Base-by-base conservation (phyloP, 1,140 invertebrate species). In the Lethocerus indicus region DNA sequence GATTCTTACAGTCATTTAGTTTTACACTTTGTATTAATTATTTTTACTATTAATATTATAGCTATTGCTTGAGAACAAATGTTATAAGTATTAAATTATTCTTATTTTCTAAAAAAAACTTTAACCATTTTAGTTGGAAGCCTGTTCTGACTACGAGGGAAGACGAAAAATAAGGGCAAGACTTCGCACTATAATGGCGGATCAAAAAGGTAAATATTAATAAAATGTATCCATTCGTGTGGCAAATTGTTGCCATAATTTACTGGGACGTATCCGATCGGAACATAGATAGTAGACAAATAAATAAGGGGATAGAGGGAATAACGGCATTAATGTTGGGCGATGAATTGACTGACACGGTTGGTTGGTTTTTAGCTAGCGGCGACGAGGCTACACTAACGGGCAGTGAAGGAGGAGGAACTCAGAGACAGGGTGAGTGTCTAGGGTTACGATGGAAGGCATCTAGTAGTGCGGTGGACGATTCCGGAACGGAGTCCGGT, bases 81-180 rank as follows among this genome's bases (percentile, higher is more conserved):
- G n/a, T n/a, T n/a, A n/a, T n/a, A n/a, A n/a, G n/a, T n/a, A n/a
- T n/a, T n/a, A n/a, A 24, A 29, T 20, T 48, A 48, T 3, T 23
- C 16, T n/a, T 7, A 14, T 48, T 42, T 36, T 21, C 18, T 6
- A 26, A 9, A 9, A 26, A n/a, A 47, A 47, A 47, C n/a, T 47
- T 41, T 16, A 37, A n/a, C 9, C 28, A 43, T 49, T 55, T 23
- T 47, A 89, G 85, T 72, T 89, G 68, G 85, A 87, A 66, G 75
- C 78, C 64, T 81, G 83, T 62, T 79, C 76, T 55, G 82, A 84
- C 61, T 88, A 87, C 79, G 86, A 90, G 64, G 81, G 84, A 62
- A 73, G 85, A 60, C 78, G 83, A 58, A 75, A 75, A 59, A 79
- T 90, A 59, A 72, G 86, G 65, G 73, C 75, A 58, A 74, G 85